Base-by-base conservation (phyloP, 2,888 invertebrate species). In the Cylindroiulus punctatus region DNA sequence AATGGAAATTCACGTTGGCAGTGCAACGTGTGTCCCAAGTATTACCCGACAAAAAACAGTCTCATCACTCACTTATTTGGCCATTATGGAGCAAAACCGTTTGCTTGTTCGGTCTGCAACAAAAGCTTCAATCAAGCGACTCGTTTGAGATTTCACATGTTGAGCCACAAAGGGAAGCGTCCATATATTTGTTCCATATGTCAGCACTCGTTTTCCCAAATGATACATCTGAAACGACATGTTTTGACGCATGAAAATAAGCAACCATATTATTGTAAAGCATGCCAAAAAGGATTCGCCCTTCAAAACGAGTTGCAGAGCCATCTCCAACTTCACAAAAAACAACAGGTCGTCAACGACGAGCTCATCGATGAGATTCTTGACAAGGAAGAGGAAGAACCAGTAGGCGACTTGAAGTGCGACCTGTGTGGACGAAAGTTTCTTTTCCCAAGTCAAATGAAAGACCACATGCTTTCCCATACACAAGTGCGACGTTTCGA, bases 11-110 rank as follows among this genome's bases (percentile, higher is more conserved):
- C 90, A 81, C 89, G 90, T 19, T 91, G 91, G 91, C 90, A 90
- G 86, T 91, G 91, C 88, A 88, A 89, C 47, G 84, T 89, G 85
- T 91, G 91, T 88, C 89, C 89, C 10, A 91, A 91, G 88, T 90
- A 90, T 8, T 91, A 91, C 88, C 90, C 90, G 4, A 90, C 91
- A 14, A 91, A 90, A 86, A 90, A 91, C 88, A 91, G 91, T 87
- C 89, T 91, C 40, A 90, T 91, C 7, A 90, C 90, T 52, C 91
- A 91, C 88, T 89, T 90, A 22, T 88, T 91, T 0, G 90, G 90
- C 81, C 91, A 91, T 87, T 89, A 89, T 84, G 90, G 90, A 36
- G 90, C 91, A 85, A 90, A 90, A 85, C 91, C 90, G 0, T 90
- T 91, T 88, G 88, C 89, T 32, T 91, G 91, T 87, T 88, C 89